Base-by-base conservation (phyloP, 2,797 vertebrate genomes). In the Oreochromis mossambicus region DNA sequence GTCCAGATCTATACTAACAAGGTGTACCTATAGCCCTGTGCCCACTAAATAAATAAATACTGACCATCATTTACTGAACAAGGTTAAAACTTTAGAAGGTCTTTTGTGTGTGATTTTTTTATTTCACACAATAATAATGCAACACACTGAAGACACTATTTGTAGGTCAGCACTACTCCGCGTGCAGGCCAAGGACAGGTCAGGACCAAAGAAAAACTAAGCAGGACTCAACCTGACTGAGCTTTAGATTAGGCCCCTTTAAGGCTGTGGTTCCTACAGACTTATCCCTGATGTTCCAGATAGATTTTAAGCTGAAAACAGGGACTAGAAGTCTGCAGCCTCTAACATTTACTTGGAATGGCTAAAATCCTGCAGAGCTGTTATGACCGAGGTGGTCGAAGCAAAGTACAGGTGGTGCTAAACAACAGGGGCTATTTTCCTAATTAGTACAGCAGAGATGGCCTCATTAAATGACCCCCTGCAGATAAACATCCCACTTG, bases 381-480 rank as follows among this genome's bases (percentile, higher is more conserved):
- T 43, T 58, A 70, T 17, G 52, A 75, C 14, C 46, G 36, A 8
- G 26, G 48, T 29, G 48, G 52, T 48, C 5, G 6, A 54, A 79
- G 55, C 77, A 32, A 52, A 52, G 75, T 29, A 26, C 77, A 85
- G 87, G 82, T 81, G 81, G 84, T 80, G 84, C 43, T 52, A n/a
- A 89, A 88, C 81, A 77, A 80, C 77, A 41, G 21, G 56, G 75
- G 32, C 54, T 55, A 50, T 87, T 91, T 79, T 77, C 50, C 70
- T 88, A 82, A 91, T 93, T 80, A 89, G 77, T 66, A 63, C 56
- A 84, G 83, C 77, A 81, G 83, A 83, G 51, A 85, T 5, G 5
- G 63, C 54, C 85, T 92, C 83, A 86, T 91, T 91, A 92, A 56
- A 38, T 46, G 68, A 84, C 26, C 81, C 81, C 87, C 92, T 87